Evolutionary conservation across 2,888 invertebrate genomes (phyloP), one percentile per base, ranked within the genome.

Genomic region (Ypsolopha scabrella): DNA sequence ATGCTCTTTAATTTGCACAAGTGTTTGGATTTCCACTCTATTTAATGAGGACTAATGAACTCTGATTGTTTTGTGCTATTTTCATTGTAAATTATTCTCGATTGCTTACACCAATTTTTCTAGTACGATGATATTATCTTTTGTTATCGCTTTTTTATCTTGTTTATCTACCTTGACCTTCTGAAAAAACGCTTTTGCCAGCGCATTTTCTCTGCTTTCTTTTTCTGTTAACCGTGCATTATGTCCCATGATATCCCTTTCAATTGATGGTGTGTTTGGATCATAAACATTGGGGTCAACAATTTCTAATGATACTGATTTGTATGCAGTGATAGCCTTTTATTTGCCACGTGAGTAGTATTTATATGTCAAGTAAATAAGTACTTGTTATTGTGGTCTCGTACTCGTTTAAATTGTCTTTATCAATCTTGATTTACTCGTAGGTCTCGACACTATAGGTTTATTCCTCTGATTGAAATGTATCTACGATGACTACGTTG

Each of bases 241-340:
- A n/a, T 47, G 51, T 46, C 34, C 51, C 37, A 11, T 48, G 24
- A 34, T 35, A 45, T n/a, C 39, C 34, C 33, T 41, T 53, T 50
- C 51, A 43, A 51, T 53, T 51, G 55, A 58, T 24, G 24, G 24
- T 24, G 24, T 24, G 24, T 24, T 24, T 24, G 24, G 24, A 24
- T 4, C 65, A 62, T 65, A 67, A 64, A 61, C 60, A 72, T 66
- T 63, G 58, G 58, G 63, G 66, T 68, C 65, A 61, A 58, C 58
- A 60, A 58, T 68, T 65, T 64, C 66, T 65, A 63, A 62, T 60
- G 57, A 53, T 56, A 54, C 52, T 63, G 54, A 69, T 76, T 72
- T 67, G 69, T 72, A 76, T 76, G 73, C 74, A 11, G n/a, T 11
- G 24, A 2, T 33, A 34, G 24, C 7, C 24, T 24, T 34, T 7